Evolutionary conservation across 1,140 invertebrate species (phyloP).

Genomic region (Geopemphigus sp.): DNA sequence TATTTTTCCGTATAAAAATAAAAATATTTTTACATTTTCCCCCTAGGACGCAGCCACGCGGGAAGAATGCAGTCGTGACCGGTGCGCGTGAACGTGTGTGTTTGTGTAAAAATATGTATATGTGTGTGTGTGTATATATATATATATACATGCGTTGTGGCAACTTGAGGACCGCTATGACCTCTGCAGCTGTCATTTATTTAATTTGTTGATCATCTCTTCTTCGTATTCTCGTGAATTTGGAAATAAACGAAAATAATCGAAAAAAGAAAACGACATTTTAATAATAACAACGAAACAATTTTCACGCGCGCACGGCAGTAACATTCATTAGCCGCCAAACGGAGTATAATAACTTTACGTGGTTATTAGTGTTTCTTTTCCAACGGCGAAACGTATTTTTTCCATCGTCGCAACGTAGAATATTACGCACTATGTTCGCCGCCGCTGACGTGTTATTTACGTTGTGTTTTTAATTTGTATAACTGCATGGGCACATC

Average conservation of each 20-base stretch:
- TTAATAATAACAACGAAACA: no score
- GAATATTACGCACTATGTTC: neutral
- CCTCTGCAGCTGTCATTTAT: constrained; percentile 29
- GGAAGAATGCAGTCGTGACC: constrained; percentile 45
- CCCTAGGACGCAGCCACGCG: neutral
- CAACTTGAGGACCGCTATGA: neutral
- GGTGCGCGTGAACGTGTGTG: neutral
- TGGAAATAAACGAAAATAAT: no score
- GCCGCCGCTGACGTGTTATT: neutral
- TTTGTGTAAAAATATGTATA: no score
- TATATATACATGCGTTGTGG: neutral
- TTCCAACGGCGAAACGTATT: no score
- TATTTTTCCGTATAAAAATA: constrained; percentile 13
- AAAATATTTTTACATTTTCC: neutral
- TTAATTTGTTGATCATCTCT: constrained; percentile 1
- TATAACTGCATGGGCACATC: neutral
- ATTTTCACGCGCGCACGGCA: no score
- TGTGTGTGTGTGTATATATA: neutral
- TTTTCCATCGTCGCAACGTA: no score
- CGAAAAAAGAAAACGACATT: no score
- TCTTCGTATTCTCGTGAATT: no score
- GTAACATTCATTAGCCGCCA: no score
- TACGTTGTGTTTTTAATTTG: neutral
- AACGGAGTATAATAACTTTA: no score
- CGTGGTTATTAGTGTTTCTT: no score